Percentiles rank a stretch among this genome's conserved stretches.
Conservation (phyloP, 1,140 invertebrate genomes). For the Drosophila sechellia region DNA sequence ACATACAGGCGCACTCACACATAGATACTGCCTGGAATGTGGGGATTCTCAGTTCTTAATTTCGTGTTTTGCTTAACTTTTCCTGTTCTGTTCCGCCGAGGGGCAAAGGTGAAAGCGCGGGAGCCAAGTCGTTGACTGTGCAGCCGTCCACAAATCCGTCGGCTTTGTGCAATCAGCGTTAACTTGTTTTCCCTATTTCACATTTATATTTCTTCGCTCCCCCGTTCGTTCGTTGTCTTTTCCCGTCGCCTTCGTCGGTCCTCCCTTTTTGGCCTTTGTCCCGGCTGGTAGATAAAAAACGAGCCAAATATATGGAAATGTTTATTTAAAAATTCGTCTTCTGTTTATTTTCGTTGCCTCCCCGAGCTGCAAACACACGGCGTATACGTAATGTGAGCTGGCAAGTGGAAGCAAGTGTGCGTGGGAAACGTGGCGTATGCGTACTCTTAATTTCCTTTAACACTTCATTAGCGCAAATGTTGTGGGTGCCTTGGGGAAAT, state of each 20-base stretch:
- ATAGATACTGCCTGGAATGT: conserved; percentile 17
- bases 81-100: conserved; percentile 13
- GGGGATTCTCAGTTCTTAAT: conserved; percentile 60
- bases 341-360: conserved; percentile 24
- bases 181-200: conserved; percentile 81
- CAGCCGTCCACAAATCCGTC: conserved; percentile 75
- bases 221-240: conserved; percentile 47
- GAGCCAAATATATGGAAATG: conserved; percentile 71
- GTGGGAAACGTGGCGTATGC: conserved; percentile 44
- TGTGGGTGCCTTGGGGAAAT: conserved; percentile 33
- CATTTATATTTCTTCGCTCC: conserved; percentile 45
- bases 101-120: conserved; percentile 25
- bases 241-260: conserved; percentile 8
- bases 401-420: conserved; percentile 7
- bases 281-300: conserved; percentile 35
- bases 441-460: conserved; percentile 49
- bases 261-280: conserved; percentile 15
- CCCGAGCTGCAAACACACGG: background rate
- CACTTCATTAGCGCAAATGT: conserved; percentile 64
- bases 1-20: conserved; percentile 8
- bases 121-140: conserved; percentile 58
- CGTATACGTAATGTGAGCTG: conserved; percentile 51
- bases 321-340: conserved; percentile 66
- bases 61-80: conserved; percentile 80
- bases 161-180: conserved; percentile 81